Evolutionary conservation across 92 coral and sea anemone species (phyloP).

Genomic region (Porites divaricata): DNA sequence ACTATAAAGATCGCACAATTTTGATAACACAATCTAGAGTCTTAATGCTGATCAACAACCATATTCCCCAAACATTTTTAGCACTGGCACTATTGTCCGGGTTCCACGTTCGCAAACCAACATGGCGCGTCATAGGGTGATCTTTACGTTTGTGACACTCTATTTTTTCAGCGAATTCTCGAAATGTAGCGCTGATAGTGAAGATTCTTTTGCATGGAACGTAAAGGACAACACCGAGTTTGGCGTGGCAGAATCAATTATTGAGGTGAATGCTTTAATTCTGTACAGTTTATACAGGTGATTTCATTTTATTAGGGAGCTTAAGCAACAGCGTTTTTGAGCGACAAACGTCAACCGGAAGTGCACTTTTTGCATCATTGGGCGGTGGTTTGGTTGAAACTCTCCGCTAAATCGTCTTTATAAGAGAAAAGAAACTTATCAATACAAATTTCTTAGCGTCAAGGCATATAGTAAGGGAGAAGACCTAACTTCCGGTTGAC

Average conservation of each 20-base stretch:
- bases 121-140: neutral
- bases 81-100: neutral
- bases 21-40: no score
- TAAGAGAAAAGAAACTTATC: no score
- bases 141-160: neutral
- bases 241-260: conserved; percentile 70
- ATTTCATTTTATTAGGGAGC: no score
- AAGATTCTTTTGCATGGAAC: conserved; percentile 59
- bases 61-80: conserved; percentile 21
- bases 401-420: no score
- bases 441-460: no score
- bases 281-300: neutral
- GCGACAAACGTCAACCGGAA: no score
- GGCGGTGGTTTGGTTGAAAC: no score
- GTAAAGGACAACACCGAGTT: conserved; percentile 49
- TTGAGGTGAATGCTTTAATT: conserved; percentile 50
- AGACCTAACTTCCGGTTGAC: no score
- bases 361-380: no score
- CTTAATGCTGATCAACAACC: neutral
- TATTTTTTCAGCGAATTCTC: conserved; percentile 39
- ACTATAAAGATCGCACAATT: neutral
- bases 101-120: neutral
- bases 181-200: conserved; percentile 36
- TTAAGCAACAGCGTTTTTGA: no score
- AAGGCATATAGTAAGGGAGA: no score